Evolutionary conservation across 2,888 invertebrate species (phyloP).

Genomic region (Drosophila mimetica): DNA sequence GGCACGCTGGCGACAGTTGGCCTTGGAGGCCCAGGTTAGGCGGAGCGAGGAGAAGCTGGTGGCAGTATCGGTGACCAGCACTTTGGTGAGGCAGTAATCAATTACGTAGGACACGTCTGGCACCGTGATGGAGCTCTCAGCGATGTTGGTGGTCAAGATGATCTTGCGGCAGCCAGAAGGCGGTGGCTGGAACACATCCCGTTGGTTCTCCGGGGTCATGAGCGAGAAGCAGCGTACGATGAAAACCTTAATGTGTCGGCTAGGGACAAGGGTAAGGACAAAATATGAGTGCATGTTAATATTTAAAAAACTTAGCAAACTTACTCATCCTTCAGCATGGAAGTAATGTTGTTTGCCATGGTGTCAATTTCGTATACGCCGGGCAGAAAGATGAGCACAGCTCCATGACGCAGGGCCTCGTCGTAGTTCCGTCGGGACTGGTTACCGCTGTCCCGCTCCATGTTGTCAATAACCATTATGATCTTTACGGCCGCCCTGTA

Average conservation of each 20-base stretch:
- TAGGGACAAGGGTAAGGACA: too few species aligned
- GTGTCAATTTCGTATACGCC: conserved; percentile 93
- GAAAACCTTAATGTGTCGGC: conserved; percentile 24
- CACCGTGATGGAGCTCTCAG: conserved; percentile 96
- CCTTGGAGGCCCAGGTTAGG: conserved; percentile 94
- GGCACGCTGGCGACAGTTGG: conserved; percentile 94
- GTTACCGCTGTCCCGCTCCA: conserved; percentile 63
- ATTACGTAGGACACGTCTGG: conserved; percentile 95
- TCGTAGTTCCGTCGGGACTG: conserved; percentile 77
- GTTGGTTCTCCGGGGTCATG: conserved; percentile 91
- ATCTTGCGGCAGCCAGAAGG: conserved; percentile 88
- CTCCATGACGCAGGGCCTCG: conserved; percentile 75
- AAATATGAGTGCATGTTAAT: too few species aligned
- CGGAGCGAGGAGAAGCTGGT: conserved; percentile 89
- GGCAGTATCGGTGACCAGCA: conserved; percentile 89
- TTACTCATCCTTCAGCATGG: conserved; percentile 44
- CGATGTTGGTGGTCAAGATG: conserved; percentile 95
- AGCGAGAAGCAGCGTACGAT: conserved; percentile 88
- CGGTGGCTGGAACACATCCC: conserved; percentile 85
- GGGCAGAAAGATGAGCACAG: conserved; percentile 95
- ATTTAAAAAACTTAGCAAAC: too few species aligned
- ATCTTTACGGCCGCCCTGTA: conserved; percentile 87
- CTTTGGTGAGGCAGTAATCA: conserved; percentile 96
- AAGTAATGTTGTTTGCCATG: conserved; percentile 51
- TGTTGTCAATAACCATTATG: conserved; percentile 86